phyloP scores from a whole-genome alignment of 2,888 invertebrate genomes.

The Scrobipalpa atriplicella region DNA sequence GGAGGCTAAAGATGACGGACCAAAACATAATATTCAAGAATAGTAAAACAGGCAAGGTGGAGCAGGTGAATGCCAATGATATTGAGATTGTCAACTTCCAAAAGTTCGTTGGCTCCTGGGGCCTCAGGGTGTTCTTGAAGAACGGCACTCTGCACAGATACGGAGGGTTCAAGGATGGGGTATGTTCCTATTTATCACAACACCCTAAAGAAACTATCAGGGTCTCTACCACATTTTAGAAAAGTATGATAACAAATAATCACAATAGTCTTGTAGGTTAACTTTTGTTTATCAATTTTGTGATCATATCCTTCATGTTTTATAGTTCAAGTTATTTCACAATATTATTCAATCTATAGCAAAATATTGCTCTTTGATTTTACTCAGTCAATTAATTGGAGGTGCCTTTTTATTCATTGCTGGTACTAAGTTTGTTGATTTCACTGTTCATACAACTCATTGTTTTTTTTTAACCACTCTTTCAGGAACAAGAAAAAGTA shows the following conservation, averaged over 20 bases:
- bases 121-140: constrained; percentile 93
- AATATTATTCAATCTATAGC: constrained; percentile 17
- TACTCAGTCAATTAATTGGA: too few relatives aligned
- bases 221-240: not conserved
- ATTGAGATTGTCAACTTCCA: constrained; percentile 96
- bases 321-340: not conserved
- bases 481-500: constrained; percentile 95
- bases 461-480: not conserved
- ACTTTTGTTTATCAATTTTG: not conserved
- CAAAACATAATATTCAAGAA: constrained; percentile 96
- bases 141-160: constrained; percentile 96
- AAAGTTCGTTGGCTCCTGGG: constrained; percentile 95
- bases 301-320: not conserved
- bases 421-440: too few relatives aligned
- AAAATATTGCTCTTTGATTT: not conserved
- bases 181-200: constrained; percentile 60
- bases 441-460: too few relatives aligned
- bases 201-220: not conserved
- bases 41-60: constrained; percentile 97
- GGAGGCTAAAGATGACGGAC: constrained; percentile 95
- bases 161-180: constrained; percentile 95
- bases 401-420: too few relatives aligned
- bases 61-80: constrained; percentile 92
- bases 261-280: not conserved
- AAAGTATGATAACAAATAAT: not conserved